A percentile compares a stretch with the other conserved stretches of the same genome.
Conservation (phyloP, 23 tunicate genomes). For the Styela clava region DNA sequence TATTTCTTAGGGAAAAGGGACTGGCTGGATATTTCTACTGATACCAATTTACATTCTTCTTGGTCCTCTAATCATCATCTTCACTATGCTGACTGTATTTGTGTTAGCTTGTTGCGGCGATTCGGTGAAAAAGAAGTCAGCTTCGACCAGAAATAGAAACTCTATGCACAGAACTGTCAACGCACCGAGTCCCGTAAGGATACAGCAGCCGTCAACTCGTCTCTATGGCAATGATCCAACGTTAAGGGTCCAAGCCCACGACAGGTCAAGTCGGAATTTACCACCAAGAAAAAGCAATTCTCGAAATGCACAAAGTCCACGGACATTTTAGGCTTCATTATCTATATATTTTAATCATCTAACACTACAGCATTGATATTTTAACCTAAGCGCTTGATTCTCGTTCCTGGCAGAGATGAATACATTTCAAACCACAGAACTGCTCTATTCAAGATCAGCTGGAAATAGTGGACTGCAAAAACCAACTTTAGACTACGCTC, state of each 20-base stretch:
- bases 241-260: neutral
- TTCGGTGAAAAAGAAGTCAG: neutral
- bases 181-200: neutral
- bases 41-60: conserved; percentile 35
- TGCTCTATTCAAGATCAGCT: no score
- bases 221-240: neutral
- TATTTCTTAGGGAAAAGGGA: conserved; percentile 39
- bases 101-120: conserved; percentile 47
- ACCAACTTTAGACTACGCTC: no score
- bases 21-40: conserved; percentile 26
- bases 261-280: neutral
- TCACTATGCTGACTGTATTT: conserved; percentile 33
- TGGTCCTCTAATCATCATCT: conserved; percentile 43
- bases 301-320: no score
- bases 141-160: neutral
- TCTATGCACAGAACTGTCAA: neutral
- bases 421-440: no score
- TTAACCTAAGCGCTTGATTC: no score
- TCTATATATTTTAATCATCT: no score
- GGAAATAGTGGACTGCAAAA: no score
- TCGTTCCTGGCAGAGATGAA: no score
- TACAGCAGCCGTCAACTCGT: neutral
- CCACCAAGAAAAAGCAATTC: no score
- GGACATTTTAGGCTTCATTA: no score
- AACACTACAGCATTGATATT: no score